Evolutionary conservation across 2,797 vertebrate species (phyloP), one percentile per base, ranked within the genome.

Genomic region (Pseudopleuronectes americanus): DNA sequence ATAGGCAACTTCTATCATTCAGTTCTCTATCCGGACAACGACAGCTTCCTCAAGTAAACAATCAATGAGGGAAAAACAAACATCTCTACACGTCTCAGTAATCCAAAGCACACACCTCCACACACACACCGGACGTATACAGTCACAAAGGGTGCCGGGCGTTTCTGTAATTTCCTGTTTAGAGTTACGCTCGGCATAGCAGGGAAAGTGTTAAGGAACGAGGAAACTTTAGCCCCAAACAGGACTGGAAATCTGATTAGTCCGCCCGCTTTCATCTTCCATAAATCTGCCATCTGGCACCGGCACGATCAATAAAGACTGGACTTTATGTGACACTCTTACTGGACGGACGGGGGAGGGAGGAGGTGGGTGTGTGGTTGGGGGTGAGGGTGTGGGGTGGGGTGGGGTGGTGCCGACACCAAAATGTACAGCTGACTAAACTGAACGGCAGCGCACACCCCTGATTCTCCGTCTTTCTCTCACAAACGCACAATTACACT

Each of bases 201-300:
- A 82, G 80, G 87, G 90, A 93, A 92, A 89, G 94, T 94, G 93
- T 94, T 90, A 90, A 92, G 89, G 84, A 90, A 93, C 21, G 54
- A 84, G 66, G 92, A 93, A 93, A 93, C 90, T 89, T 86, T 89
- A 93, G 85, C 89, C 76, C 86, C 84, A 89, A 93, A 94, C 91
- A 90, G 86, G 80, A 87, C 89, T 94, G 93, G 92, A 94, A 94
- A 95, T 94, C 88, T 93, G 93, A 95, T 94, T 93, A 94, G 90
- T 68, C 68, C 26, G 61, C 16, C 52, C 3, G 58, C 93, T 94
- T 94, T 95, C 90, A 94, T 94, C 93, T 94, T 87, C 87, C 89
- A 93, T 92, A 92, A 90, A 93, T 94, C 89, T 92, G 79, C 87
- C 93, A 93, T 94, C 92, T 94, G 94, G 93, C 90, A 85, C 82